These are phyloP conservation scores for Tangara arthus DNA, from an alignment of 2,797 vertebrate genomes.

Conservation along the genomic window DNA sequence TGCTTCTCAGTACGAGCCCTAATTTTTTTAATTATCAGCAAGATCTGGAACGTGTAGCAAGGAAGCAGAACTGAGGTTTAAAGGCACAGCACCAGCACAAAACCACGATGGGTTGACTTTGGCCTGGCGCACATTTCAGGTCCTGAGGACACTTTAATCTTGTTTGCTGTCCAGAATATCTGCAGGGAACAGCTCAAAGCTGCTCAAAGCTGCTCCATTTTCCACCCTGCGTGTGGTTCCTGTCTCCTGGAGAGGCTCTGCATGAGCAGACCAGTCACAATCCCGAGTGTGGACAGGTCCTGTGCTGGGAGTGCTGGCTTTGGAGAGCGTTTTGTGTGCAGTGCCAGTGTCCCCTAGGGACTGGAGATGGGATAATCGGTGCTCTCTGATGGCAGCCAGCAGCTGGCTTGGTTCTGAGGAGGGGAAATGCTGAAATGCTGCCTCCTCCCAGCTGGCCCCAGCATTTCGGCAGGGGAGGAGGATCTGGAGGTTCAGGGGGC, in stretches of 20 bases:
- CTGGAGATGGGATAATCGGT: background rate
- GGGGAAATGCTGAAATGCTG: background rate
- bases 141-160: background rate
- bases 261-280: fast-evolving
- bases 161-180: background rate
- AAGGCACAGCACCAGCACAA: background rate
- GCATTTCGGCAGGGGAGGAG: background rate
- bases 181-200: background rate
- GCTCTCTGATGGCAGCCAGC: background rate
- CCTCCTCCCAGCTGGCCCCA: background rate
- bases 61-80: background rate
- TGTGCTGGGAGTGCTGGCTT: background rate
- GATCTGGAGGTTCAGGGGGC: background rate
- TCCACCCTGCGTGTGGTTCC: fast-evolving
- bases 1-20: background rate
- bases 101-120: background rate
- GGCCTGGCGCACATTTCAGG: background rate
- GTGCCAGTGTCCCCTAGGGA: slow-evolving; percentile 52
- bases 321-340: background rate
- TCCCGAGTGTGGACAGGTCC: background rate
- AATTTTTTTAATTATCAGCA: background rate
- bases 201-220: background rate
- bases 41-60: background rate
- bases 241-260: background rate
- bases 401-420: fast-evolving